Evolutionary conservation across 2,113 vertebrate genomes (phyloP), one percentile per base, ranked within the genome.

Genomic region (Casuarius casuarius): DNA sequence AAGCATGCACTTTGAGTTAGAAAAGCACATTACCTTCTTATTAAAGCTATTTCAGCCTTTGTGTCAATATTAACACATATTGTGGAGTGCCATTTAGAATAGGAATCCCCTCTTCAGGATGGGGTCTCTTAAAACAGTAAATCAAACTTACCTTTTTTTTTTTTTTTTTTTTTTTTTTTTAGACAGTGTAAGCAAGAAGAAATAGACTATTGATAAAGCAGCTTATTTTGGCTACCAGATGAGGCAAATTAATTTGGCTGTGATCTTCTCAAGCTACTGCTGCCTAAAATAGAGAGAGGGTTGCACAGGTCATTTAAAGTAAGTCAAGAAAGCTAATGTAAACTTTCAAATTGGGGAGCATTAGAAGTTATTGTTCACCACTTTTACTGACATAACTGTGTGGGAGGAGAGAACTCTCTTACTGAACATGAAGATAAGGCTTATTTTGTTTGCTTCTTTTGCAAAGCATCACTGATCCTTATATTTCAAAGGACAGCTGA

Each of bases 161-260:
- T 44, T 12, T 44, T 44, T 44, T 12, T 48, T n/a, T n/a, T 62
- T 73, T 79, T 56, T 19, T 59, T 58, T 59, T 31, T 17, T 15
- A 31, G 75, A 33, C 9, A 68, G 23, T 9, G 12, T 29, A 77
- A 76, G 26, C 29, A 68, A 86, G 44, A 88, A 90, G 59, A 78
- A 94, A 89, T 8, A 31, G 48, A n/a, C 62, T 88, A 88, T 20
- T n/a, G 63, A 75, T 91, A 91, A 91, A 87, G 49, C 54, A 71
- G 28, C 90, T 89, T 65, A 94, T 88, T 96, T 83, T 82, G 42
- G 78, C 46, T 73, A 88, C 65, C 35, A 58, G 63, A 76, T 49
- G 29, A 88, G 72, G 63, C 71, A 92, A 84, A 87, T 91, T 84
- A 87, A 84, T 35, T 91, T 5, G 2, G 51, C 68, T 86, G 46